phyloP scores from a whole-genome alignment of 1,140 invertebrate species.

The Tachypleus tridentatus region DNA sequence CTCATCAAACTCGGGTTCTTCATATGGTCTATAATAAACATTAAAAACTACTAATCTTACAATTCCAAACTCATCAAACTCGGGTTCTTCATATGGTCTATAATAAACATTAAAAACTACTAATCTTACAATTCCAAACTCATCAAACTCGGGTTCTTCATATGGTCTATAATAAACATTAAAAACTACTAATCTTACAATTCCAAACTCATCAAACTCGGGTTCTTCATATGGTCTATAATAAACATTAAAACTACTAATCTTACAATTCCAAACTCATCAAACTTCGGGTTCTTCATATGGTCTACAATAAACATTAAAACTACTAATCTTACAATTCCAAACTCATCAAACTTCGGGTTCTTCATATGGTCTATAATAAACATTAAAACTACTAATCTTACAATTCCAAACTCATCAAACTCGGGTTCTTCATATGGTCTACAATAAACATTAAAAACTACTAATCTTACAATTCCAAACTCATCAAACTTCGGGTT shows the following conservation, averaged over 20 bases:
- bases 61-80: constrained; percentile 68
- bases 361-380: constrained; percentile 75
- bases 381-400: no score
- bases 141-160: constrained; percentile 72
- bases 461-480: constrained; percentile 49
- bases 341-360: constrained; percentile 70
- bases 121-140: constrained; percentile 53
- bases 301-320: constrained; percentile 64
- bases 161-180: constrained; percentile 74
- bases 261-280: constrained; percentile 61
- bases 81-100: constrained; percentile 74
- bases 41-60: constrained; percentile 40
- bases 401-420: constrained; percentile 63
- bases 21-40: constrained; percentile 73
- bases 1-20: constrained; percentile 72
- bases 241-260: no score
- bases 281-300: constrained; percentile 77
- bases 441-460: no score
- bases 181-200: constrained; percentile 43
- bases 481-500: constrained; percentile 70
- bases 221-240: constrained; percentile 79
- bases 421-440: constrained; percentile 77
- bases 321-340: constrained; percentile 47
- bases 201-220: constrained; percentile 68
- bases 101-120: no score